Base-by-base conservation (phyloP, 2,797 vertebrate genomes). In the Lithobates sylvaticus region DNA sequence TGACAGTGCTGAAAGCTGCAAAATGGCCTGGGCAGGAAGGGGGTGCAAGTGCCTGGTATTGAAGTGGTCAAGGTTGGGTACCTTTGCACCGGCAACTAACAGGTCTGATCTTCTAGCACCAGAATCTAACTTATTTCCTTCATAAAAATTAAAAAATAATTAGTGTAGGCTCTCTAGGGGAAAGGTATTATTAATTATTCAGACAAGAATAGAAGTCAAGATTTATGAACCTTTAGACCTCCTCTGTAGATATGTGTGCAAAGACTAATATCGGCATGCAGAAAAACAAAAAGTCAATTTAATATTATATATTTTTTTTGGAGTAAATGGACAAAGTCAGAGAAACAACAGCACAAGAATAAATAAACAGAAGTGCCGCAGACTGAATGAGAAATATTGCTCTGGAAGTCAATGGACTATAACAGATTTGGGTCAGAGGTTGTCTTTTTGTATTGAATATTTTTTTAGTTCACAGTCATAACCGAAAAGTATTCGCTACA, bases 271-370 rank as follows among this genome's bases (percentile, higher is more conserved):
- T 39, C 12, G 1, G n/a, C 16, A 68, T 21, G 47, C 69, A 64
- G 39, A 5, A 61, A 73, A 73, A 10, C 18, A 27, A 18, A 29
- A 47, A 54, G n/a, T 58, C 58, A 34, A 71, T 58, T 54, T 39
- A 50, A 70, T 23, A n/a, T 29, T 80, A 6, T 39, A 5, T 79
- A 21, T 44, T 78, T 78, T 26, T 44, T 27, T 54, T 54, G 15
- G 32, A 32, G 77, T 79, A 79, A 81, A 81, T 81, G 78, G 44
- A 13, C 44, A 50, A 21, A 80, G 26, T 50, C 78, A n/a, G 50
- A 34, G 67, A 44, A 80, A 67, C 78, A 50, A n/a, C 21, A 23
- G 44, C 29, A 54, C 13, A 9, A 81, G 58, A 81, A 78, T 78
- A 78, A 54, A 71, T 69, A 50, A 80, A 34, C 13, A 34, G 78